Evolutionary conservation across 1,140 invertebrate genomes (phyloP), one percentile per base, ranked within the genome.

Genomic region (Dreissena polymorpha): DNA sequence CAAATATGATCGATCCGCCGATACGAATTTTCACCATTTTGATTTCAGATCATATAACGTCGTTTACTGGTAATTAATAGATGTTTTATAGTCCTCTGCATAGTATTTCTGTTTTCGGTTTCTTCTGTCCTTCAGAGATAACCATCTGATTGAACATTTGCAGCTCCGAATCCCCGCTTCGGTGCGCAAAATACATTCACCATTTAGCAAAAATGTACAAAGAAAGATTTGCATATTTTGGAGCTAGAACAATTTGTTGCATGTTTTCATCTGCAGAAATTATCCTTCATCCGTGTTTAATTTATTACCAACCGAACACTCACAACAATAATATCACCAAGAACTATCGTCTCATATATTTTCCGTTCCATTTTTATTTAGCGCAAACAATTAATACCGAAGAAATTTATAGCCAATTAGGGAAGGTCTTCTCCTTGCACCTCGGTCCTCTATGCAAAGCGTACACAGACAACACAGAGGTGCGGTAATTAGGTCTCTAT

Each of bases 41-140:
- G 76, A 69, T 53, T 70, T 65, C 21, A 27, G 65, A 69, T 68
- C 76, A 53, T 69, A 69, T 57, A 25, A 53, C 50, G 76, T 65
- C 76, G 69, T 78, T 78, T 55, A 78, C 69, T 78, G 25, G 76
- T 78, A 53, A 78, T 78, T 78, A 69, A 78, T 78, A 68, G 76
- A 78, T 70, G 55, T 57, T 78, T 78, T 69, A 69, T 57, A 78
- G 76, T 65, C 49, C 53, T 65, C 50, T 29, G 76, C 51, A 39
- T 78, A 57, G 76, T 23, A 68, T 53, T 70, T 69, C 51, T 39
- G 27, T 29, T 78, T 78, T 67, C 65, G 14, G 57, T 60, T n/a
- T 60, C 57, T 60, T 23, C 21, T 18, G 57, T 60, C 21, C 57
- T 60, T 60, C 16, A 18, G 57, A 60, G 57, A 60, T 60, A 60